Evolutionary conservation across 2,888 invertebrate species (phyloP).

Genomic region (Clivina fossor): DNA sequence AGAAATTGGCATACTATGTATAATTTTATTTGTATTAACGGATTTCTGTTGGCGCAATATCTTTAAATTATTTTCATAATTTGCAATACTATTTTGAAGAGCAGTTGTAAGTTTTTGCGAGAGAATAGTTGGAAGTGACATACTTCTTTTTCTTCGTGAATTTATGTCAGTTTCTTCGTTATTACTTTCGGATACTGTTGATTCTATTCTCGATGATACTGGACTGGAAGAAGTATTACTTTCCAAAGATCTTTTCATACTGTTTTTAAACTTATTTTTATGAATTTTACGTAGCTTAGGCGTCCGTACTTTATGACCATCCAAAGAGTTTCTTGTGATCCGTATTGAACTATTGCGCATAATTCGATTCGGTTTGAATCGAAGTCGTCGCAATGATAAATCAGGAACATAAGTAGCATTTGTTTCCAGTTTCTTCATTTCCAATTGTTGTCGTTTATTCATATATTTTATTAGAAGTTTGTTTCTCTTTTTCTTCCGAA

Average conservation of each 20-base stretch:
- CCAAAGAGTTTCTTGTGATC: conserved; percentile 21
- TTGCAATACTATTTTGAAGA: neutral
- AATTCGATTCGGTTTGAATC: conserved; percentile 13
- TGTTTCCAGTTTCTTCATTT: neutral
- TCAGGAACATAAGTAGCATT: neutral
- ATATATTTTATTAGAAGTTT: neutral
- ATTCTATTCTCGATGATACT: too few relatives aligned
- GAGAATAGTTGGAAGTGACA: conserved; percentile 2
- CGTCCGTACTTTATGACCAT: conserved; percentile 9
- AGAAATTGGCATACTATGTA: too few relatives aligned
- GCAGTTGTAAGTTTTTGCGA: conserved; percentile 3
- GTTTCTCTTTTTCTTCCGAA: neutral
- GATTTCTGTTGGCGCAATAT: too few relatives aligned
- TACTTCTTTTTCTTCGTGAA: neutral
- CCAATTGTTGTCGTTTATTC: conserved; percentile 3
- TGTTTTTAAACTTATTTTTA: conserved; percentile 20
- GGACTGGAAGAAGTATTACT: neutral
- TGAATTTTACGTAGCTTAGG: conserved; percentile 5
- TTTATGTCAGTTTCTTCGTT: conserved; percentile 5
- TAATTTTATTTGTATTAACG: too few relatives aligned
- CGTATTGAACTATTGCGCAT: conserved; percentile 8
- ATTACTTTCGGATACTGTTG: neutral
- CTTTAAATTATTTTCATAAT: too few relatives aligned
- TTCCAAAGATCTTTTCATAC: neutral
- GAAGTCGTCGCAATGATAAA: conserved; percentile 7